Conservation (phyloP, 2,888 invertebrate species). For the Amiota mariae region DNA sequence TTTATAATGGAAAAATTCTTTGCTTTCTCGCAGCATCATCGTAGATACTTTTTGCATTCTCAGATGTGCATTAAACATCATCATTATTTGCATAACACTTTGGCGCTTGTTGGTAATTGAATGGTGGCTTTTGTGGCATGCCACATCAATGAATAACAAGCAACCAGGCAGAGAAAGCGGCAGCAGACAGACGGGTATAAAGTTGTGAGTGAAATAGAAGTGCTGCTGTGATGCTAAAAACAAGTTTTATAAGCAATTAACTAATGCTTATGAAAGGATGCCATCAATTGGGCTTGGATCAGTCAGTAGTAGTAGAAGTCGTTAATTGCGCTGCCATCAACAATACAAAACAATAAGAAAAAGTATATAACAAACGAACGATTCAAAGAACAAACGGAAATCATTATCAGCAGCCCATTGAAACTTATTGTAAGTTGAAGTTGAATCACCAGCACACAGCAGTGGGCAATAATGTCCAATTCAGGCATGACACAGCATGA, state of each 20-base stretch:
- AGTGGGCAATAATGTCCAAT: slow-evolving; percentile 1
- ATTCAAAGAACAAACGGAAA: slow-evolving; percentile 5
- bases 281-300: not conserved
- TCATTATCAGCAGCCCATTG: slow-evolving; percentile 9
- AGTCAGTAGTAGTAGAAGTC: too few species aligned
- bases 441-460: slow-evolving; percentile 3
- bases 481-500: not conserved
- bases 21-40: not conserved
- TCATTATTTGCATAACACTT: slow-evolving; percentile 60
- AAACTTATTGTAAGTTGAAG: slow-evolving; percentile 12
- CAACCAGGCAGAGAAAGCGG: too few species aligned
- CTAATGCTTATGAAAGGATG: not conserved
- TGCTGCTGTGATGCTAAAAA: not conserved
- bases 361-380: not conserved
- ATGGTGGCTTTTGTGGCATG: not conserved
- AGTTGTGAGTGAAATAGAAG: too few species aligned
- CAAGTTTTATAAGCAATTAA: slow-evolving; percentile 9
- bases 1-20: not conserved
- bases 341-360: not conserved
- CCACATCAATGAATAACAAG: too few species aligned
- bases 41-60: not conserved
- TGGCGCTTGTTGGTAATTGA: slow-evolving; percentile 44
- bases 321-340: slow-evolving; percentile 7
- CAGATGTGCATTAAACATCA: slow-evolving; percentile 15
- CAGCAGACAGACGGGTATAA: too few species aligned